Evolutionary conservation across 2,888 invertebrate genomes (phyloP).

Genomic region (Molanna angustata): DNA sequence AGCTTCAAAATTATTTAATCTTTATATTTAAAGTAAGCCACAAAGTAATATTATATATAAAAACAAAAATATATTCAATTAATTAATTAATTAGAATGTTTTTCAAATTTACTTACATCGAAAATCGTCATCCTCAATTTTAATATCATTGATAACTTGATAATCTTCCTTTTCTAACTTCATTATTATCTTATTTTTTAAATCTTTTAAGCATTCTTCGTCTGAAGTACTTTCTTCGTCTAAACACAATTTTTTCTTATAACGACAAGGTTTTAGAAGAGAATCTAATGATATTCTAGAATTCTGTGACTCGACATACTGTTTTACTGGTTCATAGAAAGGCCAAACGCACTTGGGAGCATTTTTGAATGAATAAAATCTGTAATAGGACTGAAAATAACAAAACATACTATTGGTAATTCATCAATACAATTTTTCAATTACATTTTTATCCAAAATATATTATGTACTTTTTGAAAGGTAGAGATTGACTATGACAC

Average conservation of each 20-base stretch:
- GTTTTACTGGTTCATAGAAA: slow-evolving; percentile 22
- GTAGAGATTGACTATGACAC: no score
- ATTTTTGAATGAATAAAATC: slow-evolving; percentile 11
- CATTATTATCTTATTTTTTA: slow-evolving; percentile 18
- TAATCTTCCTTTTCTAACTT: slow-evolving; percentile 5
- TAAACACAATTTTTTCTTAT: background rate
- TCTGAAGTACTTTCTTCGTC: slow-evolving; percentile 16
- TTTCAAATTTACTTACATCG: slow-evolving; percentile 20
- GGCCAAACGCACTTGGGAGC: slow-evolving; percentile 20
- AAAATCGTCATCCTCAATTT: slow-evolving; percentile 21
- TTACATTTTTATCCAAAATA: no score
- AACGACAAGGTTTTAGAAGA: background rate
- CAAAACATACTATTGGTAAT: no score
- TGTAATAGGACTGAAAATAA: slow-evolving; percentile 31
- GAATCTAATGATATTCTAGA: background rate
- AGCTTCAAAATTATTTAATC: no score
- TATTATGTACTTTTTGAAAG: no score
- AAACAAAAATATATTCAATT: no score
- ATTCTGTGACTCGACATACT: slow-evolving; percentile 17
- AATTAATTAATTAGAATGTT: no score
- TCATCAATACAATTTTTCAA: no score
- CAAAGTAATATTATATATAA: no score
- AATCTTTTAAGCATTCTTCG: slow-evolving; percentile 22
- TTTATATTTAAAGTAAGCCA: no score
- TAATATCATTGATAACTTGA: background rate